Evolutionary conservation across 2,888 invertebrate genomes (phyloP).

Genomic region (Halictus ligatus): DNA sequence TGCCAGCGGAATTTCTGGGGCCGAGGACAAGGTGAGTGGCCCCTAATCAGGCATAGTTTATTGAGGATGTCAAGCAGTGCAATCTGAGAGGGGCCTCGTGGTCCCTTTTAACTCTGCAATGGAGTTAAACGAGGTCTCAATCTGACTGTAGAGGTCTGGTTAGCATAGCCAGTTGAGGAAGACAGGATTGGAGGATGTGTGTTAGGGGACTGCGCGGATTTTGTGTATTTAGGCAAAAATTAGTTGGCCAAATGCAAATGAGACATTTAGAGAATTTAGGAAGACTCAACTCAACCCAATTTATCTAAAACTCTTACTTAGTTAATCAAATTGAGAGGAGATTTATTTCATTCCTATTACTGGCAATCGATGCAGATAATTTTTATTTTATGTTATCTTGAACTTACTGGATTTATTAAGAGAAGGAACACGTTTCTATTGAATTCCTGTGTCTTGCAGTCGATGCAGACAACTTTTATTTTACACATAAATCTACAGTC

Average conservation of each 20-base stretch:
- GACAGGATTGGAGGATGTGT: not conserved
- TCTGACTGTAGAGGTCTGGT: not conserved
- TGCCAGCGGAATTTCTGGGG: slow-evolving; percentile 87
- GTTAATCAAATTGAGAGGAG: too few species aligned
- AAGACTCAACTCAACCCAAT: too few species aligned
- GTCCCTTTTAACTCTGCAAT: not conserved
- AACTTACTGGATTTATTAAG: too few species aligned
- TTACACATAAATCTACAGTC: not conserved
- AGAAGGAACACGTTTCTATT: too few species aligned
- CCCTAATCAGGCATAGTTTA: not conserved
- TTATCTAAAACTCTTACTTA: too few species aligned
- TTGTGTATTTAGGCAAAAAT: too few species aligned
- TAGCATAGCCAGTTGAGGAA: not conserved
- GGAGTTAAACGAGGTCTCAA: not conserved
- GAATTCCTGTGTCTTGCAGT: not conserved
- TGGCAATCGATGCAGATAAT: too few species aligned
- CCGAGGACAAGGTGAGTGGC: slow-evolving; percentile 84
- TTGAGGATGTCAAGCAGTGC: not conserved
- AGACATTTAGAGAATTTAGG: too few species aligned
- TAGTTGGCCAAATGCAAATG: too few species aligned
- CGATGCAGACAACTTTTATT: not conserved
- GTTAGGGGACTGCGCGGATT: too few species aligned
- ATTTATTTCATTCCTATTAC: too few species aligned
- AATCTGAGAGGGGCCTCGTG: not conserved
- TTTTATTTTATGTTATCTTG: too few species aligned